These are phyloP conservation scores for Camponotus floridanus DNA, from an alignment of 1,140 invertebrate genomes.

Conservation along the genomic window DNA sequence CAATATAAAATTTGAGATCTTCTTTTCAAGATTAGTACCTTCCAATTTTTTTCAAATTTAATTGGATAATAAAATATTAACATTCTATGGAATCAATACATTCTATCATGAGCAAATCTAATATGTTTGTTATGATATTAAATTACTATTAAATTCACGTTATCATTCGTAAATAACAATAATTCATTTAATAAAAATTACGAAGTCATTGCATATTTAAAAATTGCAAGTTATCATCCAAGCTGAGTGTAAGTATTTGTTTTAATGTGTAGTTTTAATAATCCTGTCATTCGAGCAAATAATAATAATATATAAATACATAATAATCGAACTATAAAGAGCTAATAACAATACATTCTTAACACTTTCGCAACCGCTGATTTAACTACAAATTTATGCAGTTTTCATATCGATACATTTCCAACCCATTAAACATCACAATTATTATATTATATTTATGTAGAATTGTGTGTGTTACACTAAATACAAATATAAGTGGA, in stretches of 20 bases:
- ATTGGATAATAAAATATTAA: conserved; percentile 21
- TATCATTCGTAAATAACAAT: conserved; percentile 35
- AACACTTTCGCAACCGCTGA: conserved; percentile 54
- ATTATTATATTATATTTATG: conserved; percentile 26
- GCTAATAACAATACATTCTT: conserved; percentile 27
- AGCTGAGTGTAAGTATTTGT: conserved; percentile 22
- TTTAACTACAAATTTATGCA: conserved; percentile 29
- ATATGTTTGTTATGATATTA: conserved; percentile 29
- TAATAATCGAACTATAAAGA: conserved; percentile 20
- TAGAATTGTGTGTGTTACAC: not conserved
- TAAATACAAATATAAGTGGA: not conserved
- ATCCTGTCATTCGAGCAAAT: conserved; percentile 27
- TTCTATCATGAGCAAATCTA: conserved; percentile 17
- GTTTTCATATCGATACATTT: conserved; percentile 21
- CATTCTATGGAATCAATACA: conserved; percentile 12
- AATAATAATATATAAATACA: conserved; percentile 42
- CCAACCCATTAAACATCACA: conserved; percentile 30
- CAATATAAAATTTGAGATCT: conserved; percentile 20
- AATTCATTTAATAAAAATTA: conserved; percentile 8
- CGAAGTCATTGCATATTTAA: conserved; percentile 13
- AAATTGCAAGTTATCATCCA: conserved; percentile 25
- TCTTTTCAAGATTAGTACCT: not conserved
- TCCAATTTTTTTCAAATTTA: conserved; percentile 9
- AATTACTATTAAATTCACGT: conserved; percentile 29
- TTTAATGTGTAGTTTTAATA: conserved; percentile 22